Base-by-base conservation (phyloP, 1,140 invertebrate species). In the Drosophila burlai region DNA sequence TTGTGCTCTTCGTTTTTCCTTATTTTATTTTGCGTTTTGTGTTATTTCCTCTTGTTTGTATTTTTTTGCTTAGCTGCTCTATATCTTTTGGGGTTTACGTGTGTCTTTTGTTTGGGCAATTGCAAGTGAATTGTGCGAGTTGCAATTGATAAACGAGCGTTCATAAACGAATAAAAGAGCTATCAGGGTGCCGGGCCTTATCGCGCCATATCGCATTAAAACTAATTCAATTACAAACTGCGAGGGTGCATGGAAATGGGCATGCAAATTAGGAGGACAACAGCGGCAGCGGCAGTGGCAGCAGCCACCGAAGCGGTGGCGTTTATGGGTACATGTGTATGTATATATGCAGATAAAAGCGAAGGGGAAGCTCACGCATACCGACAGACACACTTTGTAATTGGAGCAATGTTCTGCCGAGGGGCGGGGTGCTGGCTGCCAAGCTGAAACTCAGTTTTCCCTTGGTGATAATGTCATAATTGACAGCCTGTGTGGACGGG, bases 201-300 rank as follows among this genome's bases (percentile, higher is more conserved):
- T 42, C 63, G 54, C 42, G 18, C 50, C 21, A 62, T 83, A 87
- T 87, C 80, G 64, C 66, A 87, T 89, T 83, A 81, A 80, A 89
- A 81, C 76, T 90, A 89, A 89, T 89, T 89, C 62, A 89, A 89
- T 90, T 89, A 90, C 71, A 81, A 83, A 67, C 62, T 54, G 68
- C 65, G 73, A 46, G 68, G 21, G 50, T 73, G 73, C 52, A 54
- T 59, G 57, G 60, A 59, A 59, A 75, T 59, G 64, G 62, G 58
- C 65, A 78, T 80, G 81, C 69, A 83, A 83, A 83, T 83, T 75
- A 61, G 54, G 43, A 55, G 71, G 26, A 31, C 54, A 36, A 29
- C 24, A 38, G 16, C 38, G 46, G 49, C 49, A 72, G 50, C 24
- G n/a, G n/a, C n/a, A 46, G 16, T 29, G 46, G 49, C 49, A 29